Conservation (phyloP, 2,113 vertebrate genomes). For the Synchiropus splendidus region DNA sequence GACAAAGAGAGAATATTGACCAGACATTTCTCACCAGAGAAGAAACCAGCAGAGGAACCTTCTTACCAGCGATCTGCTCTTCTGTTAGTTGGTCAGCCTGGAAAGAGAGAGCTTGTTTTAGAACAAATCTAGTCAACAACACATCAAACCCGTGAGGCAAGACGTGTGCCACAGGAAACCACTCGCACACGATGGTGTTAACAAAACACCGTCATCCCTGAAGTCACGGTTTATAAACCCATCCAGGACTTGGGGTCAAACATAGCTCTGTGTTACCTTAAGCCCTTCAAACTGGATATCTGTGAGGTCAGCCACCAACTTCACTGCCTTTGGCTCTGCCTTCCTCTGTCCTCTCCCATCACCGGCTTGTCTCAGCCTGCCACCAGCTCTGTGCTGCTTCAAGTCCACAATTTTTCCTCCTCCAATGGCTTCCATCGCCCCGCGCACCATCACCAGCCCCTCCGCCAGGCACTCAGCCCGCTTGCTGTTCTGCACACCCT, state of each 20-base stretch:
- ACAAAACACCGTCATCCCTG: too few relatives aligned
- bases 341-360: constrained; percentile 17
- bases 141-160: too few relatives aligned
- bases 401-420: constrained; percentile 15
- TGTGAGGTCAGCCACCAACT: constrained; percentile 61
- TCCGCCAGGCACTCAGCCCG: constrained; percentile 47
- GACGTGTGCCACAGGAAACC: too few relatives aligned
- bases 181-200: too few relatives aligned
- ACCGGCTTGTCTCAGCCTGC: constrained; percentile 31
- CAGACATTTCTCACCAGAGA: neutral
- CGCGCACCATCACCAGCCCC: constrained; percentile 49
- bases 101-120: constrained; percentile 6
- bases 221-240: too few relatives aligned
- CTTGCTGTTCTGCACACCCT: constrained; percentile 38
- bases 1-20: neutral
- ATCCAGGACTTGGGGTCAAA: neutral
- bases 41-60: neutral
- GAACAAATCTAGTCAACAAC: too few relatives aligned
- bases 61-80: constrained; percentile 95
- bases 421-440: constrained; percentile 37
- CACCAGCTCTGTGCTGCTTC: constrained; percentile 33
- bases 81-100: constrained; percentile 97
- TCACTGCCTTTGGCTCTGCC: constrained; percentile 54
- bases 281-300: constrained; percentile 53
- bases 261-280: constrained; percentile 58